These are phyloP conservation scores for Pachycephala philippinensis DNA, from an alignment of 2,113 vertebrate genomes.

Conservation along the genomic window DNA sequence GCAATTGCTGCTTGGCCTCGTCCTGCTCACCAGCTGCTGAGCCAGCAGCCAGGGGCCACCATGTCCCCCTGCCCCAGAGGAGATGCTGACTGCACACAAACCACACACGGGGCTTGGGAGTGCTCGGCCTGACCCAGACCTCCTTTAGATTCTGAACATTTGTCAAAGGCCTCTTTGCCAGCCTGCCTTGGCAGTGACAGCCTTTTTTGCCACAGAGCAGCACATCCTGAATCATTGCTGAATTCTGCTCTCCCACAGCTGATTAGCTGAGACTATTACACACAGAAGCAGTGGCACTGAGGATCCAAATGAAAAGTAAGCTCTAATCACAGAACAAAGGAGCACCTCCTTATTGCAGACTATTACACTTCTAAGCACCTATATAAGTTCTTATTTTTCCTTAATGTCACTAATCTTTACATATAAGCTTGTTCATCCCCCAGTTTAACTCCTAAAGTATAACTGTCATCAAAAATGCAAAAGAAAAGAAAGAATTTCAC, in stretches of 20 bases:
- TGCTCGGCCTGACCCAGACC: background rate
- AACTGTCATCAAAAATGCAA: background rate
- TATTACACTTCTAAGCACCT: background rate
- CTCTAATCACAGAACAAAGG: background rate
- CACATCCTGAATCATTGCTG: background rate
- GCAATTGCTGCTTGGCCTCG: accelerated
- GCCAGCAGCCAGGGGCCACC: background rate
- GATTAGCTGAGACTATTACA: background rate
- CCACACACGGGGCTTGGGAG: background rate
- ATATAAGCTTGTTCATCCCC: background rate
- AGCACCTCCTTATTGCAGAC: background rate
- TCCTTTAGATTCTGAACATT: background rate
- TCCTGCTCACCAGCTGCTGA: background rate
- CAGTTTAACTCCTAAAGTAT: background rate
- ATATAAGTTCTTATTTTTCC: background rate
- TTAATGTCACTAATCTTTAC: background rate
- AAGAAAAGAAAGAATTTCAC: background rate
- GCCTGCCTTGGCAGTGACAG: background rate
- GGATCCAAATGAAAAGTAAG: background rate
- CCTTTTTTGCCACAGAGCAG: background rate
- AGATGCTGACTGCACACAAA: background rate
- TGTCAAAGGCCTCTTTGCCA: background rate
- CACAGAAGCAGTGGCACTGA: background rate
- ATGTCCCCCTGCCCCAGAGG: background rate
- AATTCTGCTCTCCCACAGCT: background rate